Base-by-base conservation (phyloP, 2,113 vertebrate species). In the Chaetura pelagica region DNA sequence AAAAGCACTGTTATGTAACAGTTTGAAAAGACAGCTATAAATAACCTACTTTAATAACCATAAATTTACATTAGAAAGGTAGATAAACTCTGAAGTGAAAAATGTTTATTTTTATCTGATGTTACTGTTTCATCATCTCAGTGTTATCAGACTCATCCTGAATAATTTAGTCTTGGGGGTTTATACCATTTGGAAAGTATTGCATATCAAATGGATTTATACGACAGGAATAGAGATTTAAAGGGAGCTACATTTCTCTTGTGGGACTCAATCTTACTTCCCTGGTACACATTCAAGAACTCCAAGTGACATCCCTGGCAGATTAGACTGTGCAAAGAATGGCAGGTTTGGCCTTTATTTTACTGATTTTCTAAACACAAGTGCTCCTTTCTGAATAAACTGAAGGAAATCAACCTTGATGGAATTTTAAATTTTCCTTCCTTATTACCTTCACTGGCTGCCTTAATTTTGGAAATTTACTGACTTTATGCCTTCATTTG, bases 11-110 rank as follows among this genome's bases (percentile, higher is more conserved):
- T 93, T 94, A 81, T 21, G 68, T 92, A 94, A 90, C 68, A 64
- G 59, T 61, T 90, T 91, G 67, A 78, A 54, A 62, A 91, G 87
- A 44, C 38, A 84, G 48, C 81, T 95, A 94, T 85, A 96, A 94
- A 87, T 89, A 85, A 81, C 76, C 30, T 48, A 32, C 57, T 54
- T 84, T 81, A 94, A 92, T 55, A 86, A 79, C 32, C 79, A 92
- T 73, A 94, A 78, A 94, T 95, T 96, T 93, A 89, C 84, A 95
- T 89, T 74, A 80, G 81, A 91, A 97, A 97, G 74, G 94, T 81
- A 89, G 88, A 92, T 93, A 94, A 96, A 88, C 68, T 89, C 84
- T 85, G 85, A 94, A 94, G 88, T 74, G n/a, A 96, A 90, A 94
- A 87, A 46, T 4, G 0, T 81, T 93, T 82, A 48, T 94, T 96